Evolutionary conservation across 2,888 invertebrate genomes (phyloP).

Genomic region (Halictus quadricinctus): DNA sequence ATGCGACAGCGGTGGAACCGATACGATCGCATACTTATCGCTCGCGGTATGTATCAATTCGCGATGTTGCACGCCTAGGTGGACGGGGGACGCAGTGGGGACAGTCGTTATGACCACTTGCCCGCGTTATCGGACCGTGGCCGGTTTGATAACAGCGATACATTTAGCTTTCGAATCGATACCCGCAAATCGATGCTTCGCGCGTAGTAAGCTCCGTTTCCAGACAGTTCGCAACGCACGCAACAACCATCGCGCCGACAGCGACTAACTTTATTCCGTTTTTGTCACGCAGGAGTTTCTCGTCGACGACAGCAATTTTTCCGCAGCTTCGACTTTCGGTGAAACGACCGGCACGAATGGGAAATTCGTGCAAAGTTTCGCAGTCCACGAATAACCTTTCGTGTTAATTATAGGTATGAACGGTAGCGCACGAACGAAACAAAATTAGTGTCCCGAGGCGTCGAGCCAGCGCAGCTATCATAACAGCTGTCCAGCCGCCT

Average conservation of each 20-base stretch:
- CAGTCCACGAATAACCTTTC: background rate
- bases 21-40: conserved; percentile 9
- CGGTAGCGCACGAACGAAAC: background rate
- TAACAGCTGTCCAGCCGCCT: background rate
- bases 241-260: background rate
- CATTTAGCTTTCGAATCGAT: conserved; percentile 6
- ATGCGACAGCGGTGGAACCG: background rate
- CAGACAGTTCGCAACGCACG: background rate
- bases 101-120: conserved; percentile 3
- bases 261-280: background rate
- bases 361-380: background rate
- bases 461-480: background rate
- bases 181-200: background rate
- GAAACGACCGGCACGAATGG: background rate
- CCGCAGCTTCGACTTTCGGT: background rate
- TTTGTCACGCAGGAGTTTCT: background rate
- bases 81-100: background rate
- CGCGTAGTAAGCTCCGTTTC: background rate
- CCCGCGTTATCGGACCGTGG: background rate
- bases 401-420: background rate
- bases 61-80: background rate
- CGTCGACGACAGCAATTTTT: background rate
- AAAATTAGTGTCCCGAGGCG: conserved; percentile 2
- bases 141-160: background rate
- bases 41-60: background rate